phyloP scores from a whole-genome alignment of 2,113 vertebrate genomes.

The Rhagologus leucostigma region DNA sequence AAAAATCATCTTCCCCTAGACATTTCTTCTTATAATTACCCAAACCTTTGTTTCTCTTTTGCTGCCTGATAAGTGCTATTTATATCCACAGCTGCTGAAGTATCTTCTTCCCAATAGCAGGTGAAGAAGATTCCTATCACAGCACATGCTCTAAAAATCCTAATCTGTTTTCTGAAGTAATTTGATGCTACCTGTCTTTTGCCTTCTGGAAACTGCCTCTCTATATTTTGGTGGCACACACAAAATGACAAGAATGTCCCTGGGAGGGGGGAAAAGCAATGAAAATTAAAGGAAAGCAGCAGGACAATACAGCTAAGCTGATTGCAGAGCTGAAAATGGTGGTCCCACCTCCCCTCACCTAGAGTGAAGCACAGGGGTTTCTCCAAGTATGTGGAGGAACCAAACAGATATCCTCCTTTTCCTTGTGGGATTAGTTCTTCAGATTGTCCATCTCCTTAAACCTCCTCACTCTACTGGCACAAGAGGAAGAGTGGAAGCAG shows the following conservation, averaged over 20 bases:
- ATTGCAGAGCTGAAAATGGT: not conserved
- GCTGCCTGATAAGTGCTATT: conserved; percentile 27
- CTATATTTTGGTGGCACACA: not conserved
- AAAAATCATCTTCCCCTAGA: not conserved
- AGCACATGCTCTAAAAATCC: not conserved
- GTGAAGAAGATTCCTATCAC: conserved; percentile 19
- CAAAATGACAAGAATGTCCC: not conserved
- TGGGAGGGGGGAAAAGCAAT: not conserved
- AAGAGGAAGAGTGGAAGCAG: not conserved
- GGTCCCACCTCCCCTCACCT: not conserved
- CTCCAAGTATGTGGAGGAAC: not conserved
- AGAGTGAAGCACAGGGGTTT: not conserved
- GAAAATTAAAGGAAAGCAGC: not conserved
- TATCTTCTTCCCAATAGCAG: conserved; percentile 19
- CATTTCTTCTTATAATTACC: not conserved
- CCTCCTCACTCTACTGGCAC: not conserved
- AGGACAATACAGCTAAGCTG: not conserved
- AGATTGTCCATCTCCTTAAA: not conserved
- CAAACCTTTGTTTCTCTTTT: conserved; percentile 31
- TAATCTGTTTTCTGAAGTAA: not conserved
- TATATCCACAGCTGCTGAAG: conserved; percentile 40
- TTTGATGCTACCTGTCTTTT: conserved; percentile 50
- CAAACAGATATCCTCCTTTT: not conserved
- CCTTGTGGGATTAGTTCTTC: not conserved
- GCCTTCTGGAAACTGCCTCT: not conserved